phyloP scores from a whole-genome alignment of 2,113 vertebrate species.

The Grammomys surdaster region DNA sequence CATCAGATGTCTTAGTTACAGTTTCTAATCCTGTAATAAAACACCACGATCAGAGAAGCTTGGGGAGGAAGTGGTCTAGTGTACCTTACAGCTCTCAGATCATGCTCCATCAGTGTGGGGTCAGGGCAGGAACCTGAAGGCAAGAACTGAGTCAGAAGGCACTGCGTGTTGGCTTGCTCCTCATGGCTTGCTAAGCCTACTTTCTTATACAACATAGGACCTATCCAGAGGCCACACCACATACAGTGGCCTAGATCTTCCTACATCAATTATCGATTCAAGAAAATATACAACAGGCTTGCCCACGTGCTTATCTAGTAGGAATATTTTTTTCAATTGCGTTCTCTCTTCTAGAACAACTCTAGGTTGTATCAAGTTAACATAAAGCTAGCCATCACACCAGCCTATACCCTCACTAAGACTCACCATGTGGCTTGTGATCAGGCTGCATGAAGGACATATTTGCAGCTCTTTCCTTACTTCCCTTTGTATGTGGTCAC shows the following conservation, averaged over 20 bases:
- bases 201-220: neutral
- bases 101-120: neutral
- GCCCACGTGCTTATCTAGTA: neutral
- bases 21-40: neutral
- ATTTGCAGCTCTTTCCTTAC: too few relatives aligned
- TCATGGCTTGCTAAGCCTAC: neutral
- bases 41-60: neutral
- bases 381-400: neutral
- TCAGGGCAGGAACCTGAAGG: neutral
- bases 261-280: neutral
- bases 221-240: neutral
- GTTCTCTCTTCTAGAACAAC: neutral
- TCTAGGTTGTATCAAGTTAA: neutral
- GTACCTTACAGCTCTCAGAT: neutral
- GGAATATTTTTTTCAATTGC: neutral
- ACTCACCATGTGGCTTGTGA: fast-evolving
- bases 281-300: neutral
- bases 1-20: neutral
- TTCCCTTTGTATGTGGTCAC: neutral
- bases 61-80: neutral
- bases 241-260: neutral
- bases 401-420: fast-evolving
- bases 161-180: neutral
- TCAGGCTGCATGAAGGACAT: neutral
- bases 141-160: neutral